Evolutionary conservation across 1,140 invertebrate species (phyloP), one percentile per base, ranked within the genome.

Genomic region (Bombus picipes): DNA sequence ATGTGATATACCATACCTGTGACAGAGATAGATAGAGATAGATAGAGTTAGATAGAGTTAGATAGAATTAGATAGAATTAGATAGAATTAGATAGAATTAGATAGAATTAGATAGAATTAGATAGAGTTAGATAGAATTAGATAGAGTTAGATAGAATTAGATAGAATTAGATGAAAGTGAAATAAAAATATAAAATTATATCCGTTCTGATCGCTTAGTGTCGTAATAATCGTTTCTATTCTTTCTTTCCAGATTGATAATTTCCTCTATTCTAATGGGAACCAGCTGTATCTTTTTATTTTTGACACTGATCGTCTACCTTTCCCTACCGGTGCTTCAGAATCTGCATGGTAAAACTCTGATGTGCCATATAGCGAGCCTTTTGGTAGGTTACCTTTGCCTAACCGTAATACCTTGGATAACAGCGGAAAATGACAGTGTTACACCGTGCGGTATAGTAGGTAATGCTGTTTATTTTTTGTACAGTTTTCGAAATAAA

Each of bases 271-370:
- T 28, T 18, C 75, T 94, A 32, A 32, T 81, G 62, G 41, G 88
- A 43, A 89, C 66, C 13, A 95, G 94, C 74, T 96, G 96, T 71
- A 93, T 96, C 22, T 97, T 97, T 87, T 94, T 97, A 66, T 91
- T 96, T 12, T 89, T 96, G 15, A 97, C 97, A 0, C 93, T 97
- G 68, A 18, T 96, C 74, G 96, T 97, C 32, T 97, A 97, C 92
- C 92, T 95, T n/a, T 95, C 94, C 6, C 93, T 97, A 43, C 96
- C 97, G 0, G 94, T 95, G 32, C 93, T 97, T 39, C 94, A 96
- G 53, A 97, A 97, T 94, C 95, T 97, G 32, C 97, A 97, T 70
- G 97, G 97, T 1, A 96, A 96, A 88, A 97, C 96, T 2, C 92
- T 97, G 22, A 97, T 97, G 94, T 97, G 96, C 88, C 96, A 97